Evolutionary conservation across 2,113 vertebrate genomes (phyloP).

Genomic region (Numida meleagris): DNA sequence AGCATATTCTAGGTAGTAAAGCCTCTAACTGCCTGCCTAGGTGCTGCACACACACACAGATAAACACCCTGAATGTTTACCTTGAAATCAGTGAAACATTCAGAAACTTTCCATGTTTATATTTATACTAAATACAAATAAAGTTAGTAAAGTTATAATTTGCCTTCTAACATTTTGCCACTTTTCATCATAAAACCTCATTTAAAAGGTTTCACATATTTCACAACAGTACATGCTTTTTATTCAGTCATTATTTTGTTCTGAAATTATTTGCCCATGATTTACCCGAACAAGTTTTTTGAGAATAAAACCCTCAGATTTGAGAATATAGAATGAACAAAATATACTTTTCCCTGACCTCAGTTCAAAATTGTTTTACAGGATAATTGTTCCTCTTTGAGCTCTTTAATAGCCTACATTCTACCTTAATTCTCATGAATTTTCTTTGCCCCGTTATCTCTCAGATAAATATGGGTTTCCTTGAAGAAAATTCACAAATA

Average conservation of each 20-base stretch:
- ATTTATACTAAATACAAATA: background rate
- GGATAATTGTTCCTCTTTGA: slow-evolving; percentile 3
- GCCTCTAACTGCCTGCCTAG: background rate
- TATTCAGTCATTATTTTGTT: no score
- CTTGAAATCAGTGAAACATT: background rate
- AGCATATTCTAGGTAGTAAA: background rate
- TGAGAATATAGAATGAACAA: background rate
- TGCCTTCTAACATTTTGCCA: background rate
- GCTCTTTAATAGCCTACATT: slow-evolving; percentile 1
- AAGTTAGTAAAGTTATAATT: background rate
- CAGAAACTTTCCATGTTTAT: background rate
- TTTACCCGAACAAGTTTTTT: background rate
- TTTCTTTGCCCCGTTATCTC: background rate
- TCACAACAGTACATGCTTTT: background rate
- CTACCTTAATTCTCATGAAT: slow-evolving; percentile 1
- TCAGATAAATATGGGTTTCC: background rate
- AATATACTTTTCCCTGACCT: background rate
- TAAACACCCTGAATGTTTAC: background rate
- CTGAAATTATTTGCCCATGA: background rate
- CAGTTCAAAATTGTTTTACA: background rate
- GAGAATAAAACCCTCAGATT: background rate
- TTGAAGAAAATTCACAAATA: slow-evolving; percentile 14
- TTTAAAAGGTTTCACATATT: background rate
- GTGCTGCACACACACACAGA: background rate
- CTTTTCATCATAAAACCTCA: background rate